A percentile compares a stretch with the other conserved stretches of the same genome.
These are phyloP conservation scores for Hemicentrotus pulcherrimus DNA, from an alignment of 35 echinoderm and acorn worm species.

Conservation along the genomic window DNA sequence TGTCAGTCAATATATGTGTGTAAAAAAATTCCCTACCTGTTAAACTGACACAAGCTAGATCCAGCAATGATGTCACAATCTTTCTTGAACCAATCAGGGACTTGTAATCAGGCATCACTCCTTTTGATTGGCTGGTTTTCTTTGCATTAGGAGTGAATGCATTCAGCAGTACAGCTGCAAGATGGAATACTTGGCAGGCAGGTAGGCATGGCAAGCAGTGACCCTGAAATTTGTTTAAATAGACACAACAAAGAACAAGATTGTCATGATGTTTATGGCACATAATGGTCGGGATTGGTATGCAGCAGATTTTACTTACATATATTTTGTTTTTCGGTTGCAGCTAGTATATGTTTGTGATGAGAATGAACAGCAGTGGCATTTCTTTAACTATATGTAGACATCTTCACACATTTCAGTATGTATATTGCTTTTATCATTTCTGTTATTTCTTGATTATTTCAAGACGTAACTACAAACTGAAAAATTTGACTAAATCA, in stretches of 20 bases:
- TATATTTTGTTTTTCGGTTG: too few relatives aligned
- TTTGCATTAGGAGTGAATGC: background rate
- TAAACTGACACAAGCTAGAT: background rate
- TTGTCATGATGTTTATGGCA: too few relatives aligned
- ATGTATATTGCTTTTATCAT: background rate
- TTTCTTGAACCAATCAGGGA: constrained; percentile 12
- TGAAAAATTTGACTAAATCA: too few relatives aligned
- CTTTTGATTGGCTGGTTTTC: constrained; percentile 1
- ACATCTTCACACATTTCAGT: background rate
- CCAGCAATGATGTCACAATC: constrained; percentile 20
- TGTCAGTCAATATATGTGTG: background rate
- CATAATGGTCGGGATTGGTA: too few relatives aligned
- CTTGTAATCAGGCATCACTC: background rate
- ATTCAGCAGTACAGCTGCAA: background rate
- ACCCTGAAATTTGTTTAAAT: background rate
- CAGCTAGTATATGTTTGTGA: too few relatives aligned
- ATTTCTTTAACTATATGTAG: background rate
- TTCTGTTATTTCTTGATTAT: too few relatives aligned
- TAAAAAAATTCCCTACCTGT: background rate
- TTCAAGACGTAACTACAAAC: too few relatives aligned
- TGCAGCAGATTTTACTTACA: too few relatives aligned
- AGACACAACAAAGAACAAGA: too few relatives aligned
- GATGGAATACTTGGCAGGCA: background rate
- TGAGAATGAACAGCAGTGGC: too few relatives aligned
- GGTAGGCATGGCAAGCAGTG: background rate